Evolutionary conservation across 2,797 vertebrate species (phyloP).

Genomic region (Squalus acanthias): DNA sequence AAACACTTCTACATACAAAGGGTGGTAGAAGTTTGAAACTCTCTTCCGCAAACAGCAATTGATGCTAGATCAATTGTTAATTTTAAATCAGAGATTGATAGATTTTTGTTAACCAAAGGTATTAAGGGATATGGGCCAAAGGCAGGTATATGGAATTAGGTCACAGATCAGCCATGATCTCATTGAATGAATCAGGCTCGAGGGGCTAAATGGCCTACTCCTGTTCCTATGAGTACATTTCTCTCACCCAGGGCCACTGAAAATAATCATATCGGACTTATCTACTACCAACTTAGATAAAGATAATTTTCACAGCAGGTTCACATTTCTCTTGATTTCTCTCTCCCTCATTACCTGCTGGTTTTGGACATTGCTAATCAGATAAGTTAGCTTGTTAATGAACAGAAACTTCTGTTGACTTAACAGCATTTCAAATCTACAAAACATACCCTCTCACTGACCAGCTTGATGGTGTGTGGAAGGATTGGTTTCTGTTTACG

Average conservation of each 20-base stretch:
- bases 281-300: not conserved
- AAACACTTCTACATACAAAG: too few relatives aligned
- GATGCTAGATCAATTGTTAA: too few relatives aligned
- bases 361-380: not conserved
- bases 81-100: too few relatives aligned
- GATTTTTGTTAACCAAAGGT: too few relatives aligned
- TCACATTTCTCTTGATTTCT: not conserved
- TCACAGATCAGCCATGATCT: too few relatives aligned
- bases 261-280: not conserved
- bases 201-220: too few relatives aligned
- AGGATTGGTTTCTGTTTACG: constrained; percentile 14
- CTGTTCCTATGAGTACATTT: not conserved
- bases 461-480: not conserved
- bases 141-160: too few relatives aligned
- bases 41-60: too few relatives aligned
- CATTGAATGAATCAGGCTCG: too few relatives aligned
- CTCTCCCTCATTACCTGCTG: not conserved
- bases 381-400: not conserved
- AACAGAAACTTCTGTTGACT: not conserved
- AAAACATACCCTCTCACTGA: not conserved
- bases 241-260: not conserved
- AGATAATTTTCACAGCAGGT: not conserved
- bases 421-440: not conserved
- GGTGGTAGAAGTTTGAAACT: too few relatives aligned
- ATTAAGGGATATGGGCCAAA: too few relatives aligned